Evolutionary conservation across 2,797 vertebrate genomes (phyloP).

Genomic region (Enteromius treurensis): DNA sequence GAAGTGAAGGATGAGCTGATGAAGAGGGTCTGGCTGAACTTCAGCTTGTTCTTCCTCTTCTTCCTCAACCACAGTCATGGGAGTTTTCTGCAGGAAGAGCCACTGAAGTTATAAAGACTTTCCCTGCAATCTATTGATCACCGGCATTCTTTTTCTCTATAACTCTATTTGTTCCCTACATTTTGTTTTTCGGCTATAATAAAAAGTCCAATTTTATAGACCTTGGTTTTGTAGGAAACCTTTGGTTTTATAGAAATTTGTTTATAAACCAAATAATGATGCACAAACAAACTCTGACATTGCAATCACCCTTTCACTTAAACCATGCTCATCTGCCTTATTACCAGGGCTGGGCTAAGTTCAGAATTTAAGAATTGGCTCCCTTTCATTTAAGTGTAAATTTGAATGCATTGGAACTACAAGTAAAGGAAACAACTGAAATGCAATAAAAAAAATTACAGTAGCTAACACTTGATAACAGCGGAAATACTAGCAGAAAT

Average conservation of each 20-base stretch:
- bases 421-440: background rate
- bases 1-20: constrained; percentile 98
- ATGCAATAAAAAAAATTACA: background rate
- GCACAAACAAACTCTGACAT: constrained; percentile 7
- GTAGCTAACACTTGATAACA: background rate
- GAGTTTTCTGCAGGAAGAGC: constrained; percentile 84
- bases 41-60: constrained; percentile 90
- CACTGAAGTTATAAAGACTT: constrained; percentile 31
- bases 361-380: constrained; percentile 23
- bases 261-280: background rate
- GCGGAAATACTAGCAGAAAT: background rate
- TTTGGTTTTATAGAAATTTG: no score
- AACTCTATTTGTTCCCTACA: background rate
- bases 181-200: background rate
- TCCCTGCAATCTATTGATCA: constrained; percentile 3
- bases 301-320: background rate
- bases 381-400: background rate
- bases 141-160: background rate
- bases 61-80: constrained; percentile 88
- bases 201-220: background rate
- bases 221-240: background rate
- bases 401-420: background rate
- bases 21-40: constrained; percentile 91
- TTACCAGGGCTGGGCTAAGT: constrained; percentile 5
- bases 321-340: constrained; percentile 16